Conservation (phyloP, 2,888 invertebrate species). For the Hydrotaea diabolus region DNA sequence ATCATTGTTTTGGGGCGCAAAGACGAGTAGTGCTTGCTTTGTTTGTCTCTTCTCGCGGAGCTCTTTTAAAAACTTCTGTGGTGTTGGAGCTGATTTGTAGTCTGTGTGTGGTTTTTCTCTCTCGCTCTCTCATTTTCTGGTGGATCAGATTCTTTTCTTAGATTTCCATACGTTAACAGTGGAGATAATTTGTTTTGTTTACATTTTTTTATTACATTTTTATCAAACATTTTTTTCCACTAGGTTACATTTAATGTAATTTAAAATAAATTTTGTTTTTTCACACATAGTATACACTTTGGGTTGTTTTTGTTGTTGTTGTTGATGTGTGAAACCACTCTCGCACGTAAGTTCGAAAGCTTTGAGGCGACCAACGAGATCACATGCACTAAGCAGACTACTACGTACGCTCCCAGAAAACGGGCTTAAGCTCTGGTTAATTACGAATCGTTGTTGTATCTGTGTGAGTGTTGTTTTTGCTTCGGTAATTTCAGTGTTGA, state of each 20-base stretch:
- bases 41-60: not conserved
- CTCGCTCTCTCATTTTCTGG: not conserved
- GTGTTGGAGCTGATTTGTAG: constrained; percentile 9
- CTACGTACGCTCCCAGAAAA: not conserved
- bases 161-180: not conserved
- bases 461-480: not conserved
- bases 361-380: not conserved
- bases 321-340: no score
- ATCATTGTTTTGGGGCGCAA: not conserved
- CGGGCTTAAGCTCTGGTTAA: constrained; percentile 35
- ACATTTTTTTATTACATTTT: not conserved
- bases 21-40: not conserved
- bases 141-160: no score
- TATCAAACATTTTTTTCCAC: no score
- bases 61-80: not conserved
- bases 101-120: not conserved
- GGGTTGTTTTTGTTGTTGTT: no score
- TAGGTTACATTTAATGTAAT: not conserved
- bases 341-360: not conserved
- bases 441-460: constrained; percentile 7
- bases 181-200: constrained; percentile 4
- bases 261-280: no score
- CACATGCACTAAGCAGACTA: not conserved
- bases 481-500: not conserved
- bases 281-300: no score